Evolutionary conservation across 2,113 vertebrate genomes (phyloP).

Genomic region (Columba livia): DNA sequence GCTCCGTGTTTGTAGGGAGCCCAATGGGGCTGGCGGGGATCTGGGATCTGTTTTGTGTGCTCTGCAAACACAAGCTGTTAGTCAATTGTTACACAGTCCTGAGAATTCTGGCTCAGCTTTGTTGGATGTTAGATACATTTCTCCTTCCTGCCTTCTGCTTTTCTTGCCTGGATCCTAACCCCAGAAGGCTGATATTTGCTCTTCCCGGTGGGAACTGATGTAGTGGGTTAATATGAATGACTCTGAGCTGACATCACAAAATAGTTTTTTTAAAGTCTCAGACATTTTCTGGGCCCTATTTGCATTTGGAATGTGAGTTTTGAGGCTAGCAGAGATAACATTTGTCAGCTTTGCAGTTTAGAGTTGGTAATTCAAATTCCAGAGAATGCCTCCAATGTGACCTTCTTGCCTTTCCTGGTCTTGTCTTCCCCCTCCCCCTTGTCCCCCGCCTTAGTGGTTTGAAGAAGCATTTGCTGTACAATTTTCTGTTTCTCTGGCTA

Average conservation of each 20-base stretch:
- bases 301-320: slow-evolving; percentile 40
- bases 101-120: neutral
- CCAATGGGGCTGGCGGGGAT: no score
- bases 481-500: neutral
- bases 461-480: neutral
- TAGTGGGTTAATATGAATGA: slow-evolving; percentile 22
- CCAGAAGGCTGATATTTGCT: neutral
- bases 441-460: neutral
- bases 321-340: neutral
- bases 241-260: slow-evolving; percentile 11
- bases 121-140: neutral
- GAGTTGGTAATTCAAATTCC: slow-evolving; percentile 31
- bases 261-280: neutral
- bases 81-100: neutral
- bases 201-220: neutral
- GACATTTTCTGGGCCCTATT: neutral
- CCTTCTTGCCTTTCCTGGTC: neutral
- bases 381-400: neutral
- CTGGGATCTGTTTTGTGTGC: neutral
- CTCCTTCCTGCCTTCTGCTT: neutral
- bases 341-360: neutral
- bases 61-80: neutral
- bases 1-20: neutral
- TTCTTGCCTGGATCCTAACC: neutral
- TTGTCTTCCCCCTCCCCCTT: neutral